Evolutionary conservation across 2,888 invertebrate species (phyloP), one percentile per base, ranked within the genome.

Genomic region (Tribolium freemani): DNA sequence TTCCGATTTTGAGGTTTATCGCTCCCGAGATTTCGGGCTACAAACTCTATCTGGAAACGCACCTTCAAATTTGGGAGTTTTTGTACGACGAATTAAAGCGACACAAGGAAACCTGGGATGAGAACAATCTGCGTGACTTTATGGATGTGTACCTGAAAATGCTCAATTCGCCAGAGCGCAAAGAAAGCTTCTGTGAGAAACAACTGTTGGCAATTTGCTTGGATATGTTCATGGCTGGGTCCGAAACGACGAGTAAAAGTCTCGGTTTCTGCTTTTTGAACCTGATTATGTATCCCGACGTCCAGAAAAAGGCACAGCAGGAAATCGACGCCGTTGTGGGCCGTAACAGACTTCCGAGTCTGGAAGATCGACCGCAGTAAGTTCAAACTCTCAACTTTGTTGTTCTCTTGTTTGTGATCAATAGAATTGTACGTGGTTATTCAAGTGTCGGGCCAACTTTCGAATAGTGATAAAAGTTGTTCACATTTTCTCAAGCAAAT

Each of bases 211-310:
- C 94, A 0, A 91, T 93, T 79, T 94, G 95, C 79, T 88, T 95
- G 89, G 96, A 96, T 79, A 90, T 96, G 89, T 96, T 96, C 80
- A 91, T 95, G 89, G 96, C 95, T 16, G 96, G 95, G 0, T 93
- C 95, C 0, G 96, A 96, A 86, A 96, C 96, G 0, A 95, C 95
- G 0, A 92, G 91, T 61, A 95, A 95, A 83, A 91, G 92, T 31
- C 87, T 95, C 80, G 91, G 93, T 26, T 95, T 95, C 81, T 90
- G 92, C 71, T 93, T 95, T 78, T 88, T 94, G 76, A 92, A 94
- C 81, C 84, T 96, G 78, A 89, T 94, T 3, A 87, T 92, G 11
- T 89, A 93, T 79, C 93, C 92, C 13, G 89, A 91, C 1, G 90
- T 95, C 0, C 95, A 95, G 81, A 89, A 85, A 76, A 93, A 91